Evolutionary conservation across 2,797 vertebrate genomes (phyloP), one percentile per base, ranked within the genome.

Genomic region (Lutjanus argentimaculatus): DNA sequence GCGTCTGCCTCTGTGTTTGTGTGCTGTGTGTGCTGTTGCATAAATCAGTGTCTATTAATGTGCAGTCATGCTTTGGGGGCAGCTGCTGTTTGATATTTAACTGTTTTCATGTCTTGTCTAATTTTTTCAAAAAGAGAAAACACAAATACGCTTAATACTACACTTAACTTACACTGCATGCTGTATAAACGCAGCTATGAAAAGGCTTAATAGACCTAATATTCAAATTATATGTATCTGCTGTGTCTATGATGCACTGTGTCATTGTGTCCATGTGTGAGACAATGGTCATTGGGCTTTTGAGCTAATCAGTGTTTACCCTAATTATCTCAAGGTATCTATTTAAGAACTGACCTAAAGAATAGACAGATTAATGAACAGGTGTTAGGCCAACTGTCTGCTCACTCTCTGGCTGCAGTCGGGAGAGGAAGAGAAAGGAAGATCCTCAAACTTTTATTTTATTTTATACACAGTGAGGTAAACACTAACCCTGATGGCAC

Each of bases 301-400:
- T 80, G 36, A 82, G 88, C 64, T 94, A 90, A 95, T 95, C 92
- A 88, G 90, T 90, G 76, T 92, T 93, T 92, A 91, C 77, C 91
- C 92, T 91, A 67, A 83, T 93, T 95, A 89, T 71, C 83, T 69
- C 52, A 56, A 79, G 65, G 80, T 65, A 73, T 80, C 75, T 79
- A 78, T 84, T 86, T 88, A 89, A 71, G 85, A 84, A 79, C 67
- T 84, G 82, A 82, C 83, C 84, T 78, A 55, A 77, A 74, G 80
- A 86, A 80, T 77, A 53, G 53, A 53, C 55, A 81, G 88, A 92
- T 92, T 91, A 89, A 72, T 78, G n/a, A 74, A 59, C 75, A 84
- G 68, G 66, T 82, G 62, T 68, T 64, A 51, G 67, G 53, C 58
- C n/a, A 75, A 77, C 69, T 76, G 49, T 80, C 77, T 71, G 71